Evolutionary conservation across 2,113 vertebrate species (phyloP).

Genomic region (Channa argus): DNA sequence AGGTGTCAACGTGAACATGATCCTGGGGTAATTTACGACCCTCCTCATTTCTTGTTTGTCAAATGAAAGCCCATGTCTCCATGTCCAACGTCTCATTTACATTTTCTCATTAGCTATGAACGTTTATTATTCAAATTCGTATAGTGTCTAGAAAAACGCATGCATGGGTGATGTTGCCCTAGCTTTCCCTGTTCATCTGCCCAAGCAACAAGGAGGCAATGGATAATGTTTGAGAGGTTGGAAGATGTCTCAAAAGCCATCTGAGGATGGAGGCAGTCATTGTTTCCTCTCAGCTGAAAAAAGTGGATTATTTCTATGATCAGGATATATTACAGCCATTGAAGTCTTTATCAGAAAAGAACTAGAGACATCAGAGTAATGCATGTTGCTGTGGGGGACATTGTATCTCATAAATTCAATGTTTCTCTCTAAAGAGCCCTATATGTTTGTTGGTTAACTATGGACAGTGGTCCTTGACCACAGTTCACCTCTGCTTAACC

Average conservation of each 20-base stretch:
- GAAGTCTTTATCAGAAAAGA: slow-evolving; percentile 20
- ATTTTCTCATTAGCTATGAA: slow-evolving; percentile 78
- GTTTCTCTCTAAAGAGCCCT: slow-evolving; percentile 32
- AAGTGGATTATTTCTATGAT: slow-evolving; percentile 8
- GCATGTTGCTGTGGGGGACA: slow-evolving; percentile 9
- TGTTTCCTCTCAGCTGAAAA: slow-evolving; percentile 2
- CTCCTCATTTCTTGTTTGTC: slow-evolving; percentile 66
- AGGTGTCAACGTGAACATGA: slow-evolving; percentile 70
- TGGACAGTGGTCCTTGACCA: slow-evolving; percentile 63
- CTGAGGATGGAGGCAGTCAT: slow-evolving; percentile 41
- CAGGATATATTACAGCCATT: slow-evolving; percentile 2
- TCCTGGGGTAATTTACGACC: slow-evolving; percentile 55
- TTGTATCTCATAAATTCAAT: slow-evolving; percentile 49
- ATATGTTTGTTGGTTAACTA: slow-evolving; percentile 27
- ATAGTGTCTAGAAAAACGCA: slow-evolving; percentile 45
- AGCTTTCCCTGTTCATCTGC: slow-evolving; percentile 53
- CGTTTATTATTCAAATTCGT: slow-evolving; percentile 82
- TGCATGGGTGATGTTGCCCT: slow-evolving; percentile 27
- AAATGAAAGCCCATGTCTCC: slow-evolving; percentile 51
- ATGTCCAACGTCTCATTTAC: slow-evolving; percentile 69
- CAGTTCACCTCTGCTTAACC: slow-evolving; percentile 59
- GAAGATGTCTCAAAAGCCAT: slow-evolving; percentile 25
- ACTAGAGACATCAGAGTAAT: slow-evolving; percentile 16
- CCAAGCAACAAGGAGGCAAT: slow-evolving; percentile 55
- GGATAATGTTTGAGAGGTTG: not conserved